phyloP scores from a whole-genome alignment of 2,113 vertebrate genomes.

The Platysteira castanea region DNA sequence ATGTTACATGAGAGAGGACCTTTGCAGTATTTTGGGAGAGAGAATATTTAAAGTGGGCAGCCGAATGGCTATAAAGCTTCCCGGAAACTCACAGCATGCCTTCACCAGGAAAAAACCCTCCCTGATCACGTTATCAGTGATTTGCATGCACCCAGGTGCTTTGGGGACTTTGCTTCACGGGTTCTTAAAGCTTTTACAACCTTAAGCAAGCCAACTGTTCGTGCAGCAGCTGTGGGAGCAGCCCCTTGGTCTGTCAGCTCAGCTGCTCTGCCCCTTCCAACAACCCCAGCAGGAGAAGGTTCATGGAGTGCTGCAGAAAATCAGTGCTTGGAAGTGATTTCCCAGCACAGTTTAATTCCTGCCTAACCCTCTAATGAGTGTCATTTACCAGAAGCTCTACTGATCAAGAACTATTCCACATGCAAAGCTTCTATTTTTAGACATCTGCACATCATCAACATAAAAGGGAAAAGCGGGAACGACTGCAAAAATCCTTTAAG shows the following conservation, averaged over 20 bases:
- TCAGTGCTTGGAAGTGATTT: neutral
- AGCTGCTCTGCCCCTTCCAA: neutral
- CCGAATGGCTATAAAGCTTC: neutral
- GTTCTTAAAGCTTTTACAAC: neutral
- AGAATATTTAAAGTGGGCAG: neutral
- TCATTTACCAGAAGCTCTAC: slow-evolving; percentile 11
- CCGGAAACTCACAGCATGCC: neutral
- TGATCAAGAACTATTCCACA: neutral
- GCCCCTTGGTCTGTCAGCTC: neutral
- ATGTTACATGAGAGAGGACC: neutral
- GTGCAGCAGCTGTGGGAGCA: neutral
- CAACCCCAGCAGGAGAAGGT: neutral
- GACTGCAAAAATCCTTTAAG: slow-evolving; percentile 6
- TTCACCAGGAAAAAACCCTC: neutral
- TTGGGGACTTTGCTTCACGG: neutral
- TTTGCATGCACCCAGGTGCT: neutral
- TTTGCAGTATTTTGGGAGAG: neutral
- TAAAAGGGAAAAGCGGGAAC: neutral
- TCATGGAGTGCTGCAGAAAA: neutral
- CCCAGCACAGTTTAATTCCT: slow-evolving; percentile 29
- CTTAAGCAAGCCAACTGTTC: neutral
- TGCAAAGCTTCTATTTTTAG: slow-evolving; percentile 8
- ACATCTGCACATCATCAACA: neutral
- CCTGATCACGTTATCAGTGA: neutral
- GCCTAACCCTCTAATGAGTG: neutral